Conservation (phyloP, 2,797 vertebrate species). For the Calcarius lapponicus region DNA sequence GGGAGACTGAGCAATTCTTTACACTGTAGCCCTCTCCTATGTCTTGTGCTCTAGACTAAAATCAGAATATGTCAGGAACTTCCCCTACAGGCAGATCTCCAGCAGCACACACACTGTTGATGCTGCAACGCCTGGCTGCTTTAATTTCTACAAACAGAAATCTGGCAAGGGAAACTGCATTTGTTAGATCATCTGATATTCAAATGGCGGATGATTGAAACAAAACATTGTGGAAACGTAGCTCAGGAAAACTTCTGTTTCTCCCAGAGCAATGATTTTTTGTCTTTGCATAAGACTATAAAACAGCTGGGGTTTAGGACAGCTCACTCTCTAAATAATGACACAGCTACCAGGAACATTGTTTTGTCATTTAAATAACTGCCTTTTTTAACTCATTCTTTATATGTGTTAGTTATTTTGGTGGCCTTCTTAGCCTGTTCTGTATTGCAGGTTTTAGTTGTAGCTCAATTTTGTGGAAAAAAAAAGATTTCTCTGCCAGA, state of each 20-base stretch:
- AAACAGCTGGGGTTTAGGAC: not conserved
- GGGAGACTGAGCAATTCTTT: not conserved
- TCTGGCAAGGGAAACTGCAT: not conserved
- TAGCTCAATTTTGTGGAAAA: not conserved
- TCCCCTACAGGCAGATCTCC: not conserved
- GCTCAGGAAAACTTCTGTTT: not conserved
- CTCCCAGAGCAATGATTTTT: not conserved
- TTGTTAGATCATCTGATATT: not conserved
- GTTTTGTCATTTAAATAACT: not conserved
- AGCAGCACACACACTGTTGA: not conserved
- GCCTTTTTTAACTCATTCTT: not conserved
- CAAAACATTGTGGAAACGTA: not conserved
- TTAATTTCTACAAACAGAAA: conserved; percentile 6
- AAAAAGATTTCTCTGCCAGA: not conserved
- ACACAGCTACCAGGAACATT: not conserved
- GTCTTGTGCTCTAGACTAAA: not conserved
- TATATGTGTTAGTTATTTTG: not conserved
- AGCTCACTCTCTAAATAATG: not conserved
- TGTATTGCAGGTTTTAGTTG: not conserved
- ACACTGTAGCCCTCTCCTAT: not conserved
- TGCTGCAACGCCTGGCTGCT: not conserved
- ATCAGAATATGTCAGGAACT: not conserved
- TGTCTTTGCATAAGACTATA: not conserved
- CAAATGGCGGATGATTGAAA: not conserved
- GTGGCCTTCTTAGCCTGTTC: not conserved